These are phyloP conservation scores for Megaceryle maxima DNA, from an alignment of 2,113 vertebrate genomes.

Conservation along the genomic window DNA sequence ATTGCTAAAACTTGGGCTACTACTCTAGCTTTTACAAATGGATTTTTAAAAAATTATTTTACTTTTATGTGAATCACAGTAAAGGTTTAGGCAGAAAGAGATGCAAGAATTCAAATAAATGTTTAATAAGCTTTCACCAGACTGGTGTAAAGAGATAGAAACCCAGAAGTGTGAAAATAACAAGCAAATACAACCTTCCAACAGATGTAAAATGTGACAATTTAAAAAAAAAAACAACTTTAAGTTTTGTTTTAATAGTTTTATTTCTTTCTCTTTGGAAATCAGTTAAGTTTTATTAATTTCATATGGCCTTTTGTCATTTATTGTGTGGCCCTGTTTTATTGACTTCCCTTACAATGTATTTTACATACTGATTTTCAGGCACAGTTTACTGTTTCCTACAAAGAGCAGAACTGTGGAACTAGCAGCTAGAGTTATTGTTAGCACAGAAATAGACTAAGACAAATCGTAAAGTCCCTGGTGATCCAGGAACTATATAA, in stretches of 20 bases:
- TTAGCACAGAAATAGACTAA: conserved; percentile 75
- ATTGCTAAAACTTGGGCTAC: background rate
- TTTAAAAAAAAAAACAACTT: conserved; percentile 6
- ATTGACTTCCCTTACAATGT: conserved; percentile 51
- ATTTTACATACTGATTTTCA: conserved; percentile 61
- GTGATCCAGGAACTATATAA: conserved; percentile 69
- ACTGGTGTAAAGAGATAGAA: conserved; percentile 59
- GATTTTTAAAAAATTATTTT: background rate
- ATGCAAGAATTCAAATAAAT: conserved; percentile 59
- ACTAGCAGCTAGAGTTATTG: conserved; percentile 70
- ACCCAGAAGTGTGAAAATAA: conserved; percentile 65
- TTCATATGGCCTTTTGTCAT: background rate
- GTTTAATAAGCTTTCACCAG: conserved; percentile 72
- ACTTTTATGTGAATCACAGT: conserved; percentile 44
- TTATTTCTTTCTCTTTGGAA: conserved; percentile 27
- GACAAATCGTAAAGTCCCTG: conserved; percentile 68
- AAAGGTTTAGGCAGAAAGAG: conserved; percentile 52
- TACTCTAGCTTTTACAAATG: background rate
- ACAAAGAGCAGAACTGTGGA: conserved; percentile 53
- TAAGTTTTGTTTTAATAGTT: conserved; percentile 41
- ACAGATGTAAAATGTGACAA: conserved; percentile 54
- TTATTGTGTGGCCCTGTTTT: background rate
- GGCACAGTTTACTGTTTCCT: conserved; percentile 35
- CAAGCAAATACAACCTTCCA: conserved; percentile 60
- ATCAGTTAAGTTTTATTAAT: conserved; percentile 37